phyloP scores from a whole-genome alignment of 2,797 vertebrate species.

The Artibeus jamaicensis region DNA sequence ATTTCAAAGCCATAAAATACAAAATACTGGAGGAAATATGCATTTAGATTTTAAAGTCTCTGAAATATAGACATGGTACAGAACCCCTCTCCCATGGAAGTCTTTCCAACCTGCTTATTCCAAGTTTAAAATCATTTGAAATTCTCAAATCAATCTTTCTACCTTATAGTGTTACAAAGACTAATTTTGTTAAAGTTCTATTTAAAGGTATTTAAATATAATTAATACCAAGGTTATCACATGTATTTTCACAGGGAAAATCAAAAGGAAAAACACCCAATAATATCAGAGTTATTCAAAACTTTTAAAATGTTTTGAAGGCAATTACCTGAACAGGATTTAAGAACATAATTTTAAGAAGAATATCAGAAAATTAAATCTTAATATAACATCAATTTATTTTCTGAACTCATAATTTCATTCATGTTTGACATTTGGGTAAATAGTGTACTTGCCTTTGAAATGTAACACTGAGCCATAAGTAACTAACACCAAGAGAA shows the following conservation, averaged over 20 bases:
- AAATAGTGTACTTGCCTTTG: conserved; percentile 8
- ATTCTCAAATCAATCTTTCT: conserved; percentile 19
- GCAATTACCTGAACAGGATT: neutral
- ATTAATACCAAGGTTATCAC: neutral
- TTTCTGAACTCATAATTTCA: conserved; percentile 23
- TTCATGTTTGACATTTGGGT: neutral
- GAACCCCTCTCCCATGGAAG: neutral
- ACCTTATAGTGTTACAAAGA: neutral
- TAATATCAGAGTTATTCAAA: neutral
- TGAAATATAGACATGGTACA: neutral
- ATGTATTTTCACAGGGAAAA: neutral
- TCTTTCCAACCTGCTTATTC: neutral
- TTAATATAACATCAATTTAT: conserved; percentile 2
- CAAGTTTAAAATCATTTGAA: neutral
- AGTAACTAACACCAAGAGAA: conserved; percentile 10
- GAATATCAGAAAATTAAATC: conserved; percentile 24
- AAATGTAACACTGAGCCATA: neutral
- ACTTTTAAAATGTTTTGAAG: neutral
- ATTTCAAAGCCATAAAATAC: neutral
- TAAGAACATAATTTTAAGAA: neutral
- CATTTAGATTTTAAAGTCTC: neutral
- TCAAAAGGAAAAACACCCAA: neutral
- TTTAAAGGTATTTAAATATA: conserved; percentile 6
- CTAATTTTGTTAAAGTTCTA: conserved; percentile 23
- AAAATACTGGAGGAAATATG: neutral